These are phyloP conservation scores for Rhabdophis nuchalis DNA, from an alignment of 2,797 vertebrate genomes.

Conservation along the genomic window DNA sequence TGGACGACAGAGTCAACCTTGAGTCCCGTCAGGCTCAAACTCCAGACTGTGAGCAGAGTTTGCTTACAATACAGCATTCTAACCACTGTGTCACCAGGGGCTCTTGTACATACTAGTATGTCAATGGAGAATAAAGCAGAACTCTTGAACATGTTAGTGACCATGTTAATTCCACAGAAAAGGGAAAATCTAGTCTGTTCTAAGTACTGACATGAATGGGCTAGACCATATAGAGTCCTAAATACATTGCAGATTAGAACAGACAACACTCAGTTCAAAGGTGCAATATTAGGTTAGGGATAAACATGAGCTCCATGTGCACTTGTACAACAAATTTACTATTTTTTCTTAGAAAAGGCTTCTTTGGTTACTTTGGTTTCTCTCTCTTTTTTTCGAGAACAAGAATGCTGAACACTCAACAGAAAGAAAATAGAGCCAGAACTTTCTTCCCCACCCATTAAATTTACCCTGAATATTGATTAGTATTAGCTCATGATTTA, in stretches of 20 bases:
- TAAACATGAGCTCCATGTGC: not conserved
- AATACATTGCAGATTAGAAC: not conserved
- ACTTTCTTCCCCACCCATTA: not conserved
- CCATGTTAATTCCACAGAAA: not conserved
- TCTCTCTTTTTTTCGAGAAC: not conserved
- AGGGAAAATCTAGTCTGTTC: not conserved
- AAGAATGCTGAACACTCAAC: not conserved
- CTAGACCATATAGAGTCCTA: not conserved
- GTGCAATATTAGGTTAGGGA: not conserved
- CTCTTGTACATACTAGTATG: not conserved
- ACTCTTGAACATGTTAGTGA: not conserved
- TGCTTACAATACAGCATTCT: too few species aligned
- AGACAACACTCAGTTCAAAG: not conserved
- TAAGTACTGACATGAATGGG: not conserved
- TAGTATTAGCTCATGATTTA: not conserved
- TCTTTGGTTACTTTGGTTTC: not conserved
- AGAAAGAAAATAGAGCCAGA: not conserved
- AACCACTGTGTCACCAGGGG: too few species aligned
- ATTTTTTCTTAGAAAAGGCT: not conserved
- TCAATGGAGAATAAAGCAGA: not conserved
- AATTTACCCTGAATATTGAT: not conserved
- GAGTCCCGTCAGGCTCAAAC: too few species aligned
- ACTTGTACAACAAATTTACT: not conserved
- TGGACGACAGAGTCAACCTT: too few species aligned
- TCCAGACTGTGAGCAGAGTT: too few species aligned